phyloP scores from a whole-genome alignment of 37 sponge, comb jelly and placozoan species.

The Ephydatia muelleri region DNA sequence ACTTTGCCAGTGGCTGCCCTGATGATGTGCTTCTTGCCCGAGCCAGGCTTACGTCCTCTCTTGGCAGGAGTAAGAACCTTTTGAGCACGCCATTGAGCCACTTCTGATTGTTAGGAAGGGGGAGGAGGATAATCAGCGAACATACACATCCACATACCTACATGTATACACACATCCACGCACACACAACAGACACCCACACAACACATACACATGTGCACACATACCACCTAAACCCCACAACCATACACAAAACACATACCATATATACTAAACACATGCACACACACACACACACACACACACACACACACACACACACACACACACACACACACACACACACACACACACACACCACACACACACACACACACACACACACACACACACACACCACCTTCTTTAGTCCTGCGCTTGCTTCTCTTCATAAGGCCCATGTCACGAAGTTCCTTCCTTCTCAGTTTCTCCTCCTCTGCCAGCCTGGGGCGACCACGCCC shows the following conservation, averaged over 20 bases:
- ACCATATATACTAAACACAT: too few relatives aligned
- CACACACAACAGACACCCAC: too few relatives aligned
- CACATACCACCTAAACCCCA: too few relatives aligned
- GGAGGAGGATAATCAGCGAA: neutral
- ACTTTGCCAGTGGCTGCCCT: conserved; percentile 61
- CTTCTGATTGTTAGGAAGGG: conserved; percentile 29
- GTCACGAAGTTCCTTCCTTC: conserved; percentile 74
- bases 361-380: neutral
- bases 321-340: too few relatives aligned
- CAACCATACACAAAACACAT: too few relatives aligned
- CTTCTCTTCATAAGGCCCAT: conserved; percentile 69
- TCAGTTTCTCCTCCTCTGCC: conserved; percentile 72
- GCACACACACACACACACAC: neutral
- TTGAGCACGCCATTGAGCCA: conserved; percentile 52
- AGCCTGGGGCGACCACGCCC: conserved; percentile 72
- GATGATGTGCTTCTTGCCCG: conserved; percentile 71
- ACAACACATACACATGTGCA: too few relatives aligned
- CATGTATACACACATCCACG: neutral
- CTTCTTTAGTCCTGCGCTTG: conserved; percentile 74
- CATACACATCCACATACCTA: neutral
- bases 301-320: neutral
- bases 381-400: conserved; percentile 25
- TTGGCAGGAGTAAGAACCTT: conserved; percentile 64
- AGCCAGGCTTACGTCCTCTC: conserved; percentile 73
- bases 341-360: too few relatives aligned